These are phyloP conservation scores for Sebastes itinus DNA, from an alignment of 2,797 vertebrate species.

Conservation along the genomic window DNA sequence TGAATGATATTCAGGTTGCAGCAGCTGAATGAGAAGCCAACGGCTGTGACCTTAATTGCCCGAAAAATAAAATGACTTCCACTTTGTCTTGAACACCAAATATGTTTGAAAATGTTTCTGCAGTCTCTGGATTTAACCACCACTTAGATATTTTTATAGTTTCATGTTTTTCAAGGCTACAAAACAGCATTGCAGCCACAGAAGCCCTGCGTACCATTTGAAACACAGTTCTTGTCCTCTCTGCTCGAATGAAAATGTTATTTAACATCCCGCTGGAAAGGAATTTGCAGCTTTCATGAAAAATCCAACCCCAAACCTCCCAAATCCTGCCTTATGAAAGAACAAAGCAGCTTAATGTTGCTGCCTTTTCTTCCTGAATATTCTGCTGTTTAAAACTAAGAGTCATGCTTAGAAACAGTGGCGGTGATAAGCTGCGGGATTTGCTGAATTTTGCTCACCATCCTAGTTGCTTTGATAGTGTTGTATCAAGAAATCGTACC, in stretches of 20 bases:
- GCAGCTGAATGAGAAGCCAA: background rate
- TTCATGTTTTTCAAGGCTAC: background rate
- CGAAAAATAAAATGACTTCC: background rate
- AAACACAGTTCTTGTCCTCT: slow-evolving; percentile 23
- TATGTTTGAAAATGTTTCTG: background rate
- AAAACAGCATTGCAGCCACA: slow-evolving; percentile 6
- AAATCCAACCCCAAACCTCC: slow-evolving; percentile 46
- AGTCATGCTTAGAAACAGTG: slow-evolving; percentile 31
- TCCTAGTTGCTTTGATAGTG: slow-evolving; percentile 39
- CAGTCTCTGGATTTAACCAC: background rate
- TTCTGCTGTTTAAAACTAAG: slow-evolving; percentile 37
- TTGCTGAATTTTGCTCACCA: slow-evolving; percentile 43
- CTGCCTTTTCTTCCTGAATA: slow-evolving; percentile 48
- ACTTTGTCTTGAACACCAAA: background rate
- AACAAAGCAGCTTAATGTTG: slow-evolving; percentile 64
- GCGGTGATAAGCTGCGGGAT: slow-evolving; percentile 55
- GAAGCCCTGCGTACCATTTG: slow-evolving; percentile 1
- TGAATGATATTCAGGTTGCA: background rate
- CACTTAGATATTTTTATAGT: background rate
- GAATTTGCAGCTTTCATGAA: slow-evolving; percentile 44
- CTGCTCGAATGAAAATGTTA: slow-evolving; percentile 48
- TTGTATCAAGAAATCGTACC: slow-evolving; percentile 17
- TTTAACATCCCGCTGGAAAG: slow-evolving; percentile 34
- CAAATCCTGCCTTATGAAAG: slow-evolving; percentile 58
- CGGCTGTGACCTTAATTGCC: background rate